phyloP scores from a whole-genome alignment of 2,888 invertebrate genomes.

The Orthonevra nobilis region DNA sequence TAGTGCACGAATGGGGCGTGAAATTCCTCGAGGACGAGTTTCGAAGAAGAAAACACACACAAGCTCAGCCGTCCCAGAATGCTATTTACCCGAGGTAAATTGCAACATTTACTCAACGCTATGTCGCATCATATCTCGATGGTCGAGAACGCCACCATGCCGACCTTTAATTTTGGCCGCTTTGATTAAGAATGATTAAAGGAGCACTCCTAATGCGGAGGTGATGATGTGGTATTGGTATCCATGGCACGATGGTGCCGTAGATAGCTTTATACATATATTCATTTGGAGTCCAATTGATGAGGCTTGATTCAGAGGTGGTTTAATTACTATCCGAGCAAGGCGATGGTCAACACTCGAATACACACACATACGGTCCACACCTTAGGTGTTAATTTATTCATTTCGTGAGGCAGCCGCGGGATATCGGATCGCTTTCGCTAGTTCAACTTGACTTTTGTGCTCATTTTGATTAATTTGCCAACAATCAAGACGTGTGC shows the following conservation, averaged over 20 bases:
- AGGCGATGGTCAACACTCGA: constrained; percentile 16
- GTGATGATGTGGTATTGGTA: constrained; percentile 44
- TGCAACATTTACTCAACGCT: constrained; percentile 52
- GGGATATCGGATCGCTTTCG: constrained; percentile 46
- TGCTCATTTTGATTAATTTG: constrained; percentile 69
- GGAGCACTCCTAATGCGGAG: constrained; percentile 45
- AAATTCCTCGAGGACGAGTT: constrained; percentile 51
- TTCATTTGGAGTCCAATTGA: constrained; percentile 59
- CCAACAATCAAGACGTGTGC: constrained; percentile 67
- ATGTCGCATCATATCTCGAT: constrained; percentile 41
- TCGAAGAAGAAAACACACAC: constrained; percentile 15
- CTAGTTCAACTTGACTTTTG: constrained; percentile 33
- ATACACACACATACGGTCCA: constrained; percentile 41
- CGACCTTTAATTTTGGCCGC: constrained; percentile 62
- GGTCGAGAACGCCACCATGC: neutral
- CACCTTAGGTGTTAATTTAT: constrained; percentile 70
- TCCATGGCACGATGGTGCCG: constrained; percentile 22
- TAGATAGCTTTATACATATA: constrained; percentile 47
- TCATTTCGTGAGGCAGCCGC: constrained; percentile 59
- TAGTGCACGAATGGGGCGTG: constrained; percentile 49
- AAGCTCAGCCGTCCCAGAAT: constrained; percentile 10
- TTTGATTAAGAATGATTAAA: constrained; percentile 66
- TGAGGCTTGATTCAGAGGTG: constrained; percentile 58
- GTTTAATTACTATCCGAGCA: constrained; percentile 60
- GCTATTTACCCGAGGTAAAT: constrained; percentile 22